phyloP scores from a whole-genome alignment of 2,113 vertebrate species.

The Nibea coibor region DNA sequence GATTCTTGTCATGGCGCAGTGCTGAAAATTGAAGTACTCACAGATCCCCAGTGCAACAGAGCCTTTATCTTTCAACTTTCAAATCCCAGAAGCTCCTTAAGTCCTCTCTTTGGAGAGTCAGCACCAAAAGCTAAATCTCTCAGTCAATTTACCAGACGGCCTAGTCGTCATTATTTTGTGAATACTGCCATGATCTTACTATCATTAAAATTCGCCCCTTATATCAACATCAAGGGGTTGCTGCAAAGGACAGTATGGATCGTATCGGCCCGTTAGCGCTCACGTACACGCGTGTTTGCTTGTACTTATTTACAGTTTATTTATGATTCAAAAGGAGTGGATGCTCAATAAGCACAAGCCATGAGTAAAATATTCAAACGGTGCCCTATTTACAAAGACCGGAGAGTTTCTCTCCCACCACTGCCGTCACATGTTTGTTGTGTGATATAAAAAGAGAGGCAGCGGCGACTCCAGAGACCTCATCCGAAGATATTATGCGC shows the following conservation, averaged over 20 bases:
- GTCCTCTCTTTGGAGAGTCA: slow-evolving; percentile 62
- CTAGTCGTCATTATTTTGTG: slow-evolving; percentile 61
- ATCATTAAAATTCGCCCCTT: slow-evolving; percentile 64
- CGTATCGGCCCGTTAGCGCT: too few relatives aligned
- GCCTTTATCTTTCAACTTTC: slow-evolving; percentile 70
- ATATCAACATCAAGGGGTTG: slow-evolving; percentile 59
- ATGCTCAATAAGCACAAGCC: slow-evolving; percentile 44
- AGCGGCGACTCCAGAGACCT: slow-evolving; percentile 60
- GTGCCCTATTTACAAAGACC: slow-evolving; percentile 72
- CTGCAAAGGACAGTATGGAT: slow-evolving; percentile 25
- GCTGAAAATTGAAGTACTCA: slow-evolving; percentile 47
- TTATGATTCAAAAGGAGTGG: slow-evolving; percentile 53
- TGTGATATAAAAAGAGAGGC: slow-evolving; percentile 62
- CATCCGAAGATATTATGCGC: slow-evolving; percentile 51
- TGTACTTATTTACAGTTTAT: slow-evolving; percentile 20
- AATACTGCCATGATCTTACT: slow-evolving; percentile 39
- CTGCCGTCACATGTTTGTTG: slow-evolving; percentile 72
- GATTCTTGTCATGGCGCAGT: slow-evolving; percentile 45
- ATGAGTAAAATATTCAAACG: slow-evolving; percentile 71
- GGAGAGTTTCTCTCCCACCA: slow-evolving; percentile 54
- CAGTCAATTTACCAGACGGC: slow-evolving; percentile 64
- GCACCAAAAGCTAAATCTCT: slow-evolving; percentile 60
- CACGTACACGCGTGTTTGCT: slow-evolving; percentile 13
- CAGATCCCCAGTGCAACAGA: slow-evolving; percentile 39
- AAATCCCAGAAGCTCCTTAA: slow-evolving; percentile 70